phyloP scores from a whole-genome alignment of 1,140 invertebrate species.

The Conopomorpha cramerella region DNA sequence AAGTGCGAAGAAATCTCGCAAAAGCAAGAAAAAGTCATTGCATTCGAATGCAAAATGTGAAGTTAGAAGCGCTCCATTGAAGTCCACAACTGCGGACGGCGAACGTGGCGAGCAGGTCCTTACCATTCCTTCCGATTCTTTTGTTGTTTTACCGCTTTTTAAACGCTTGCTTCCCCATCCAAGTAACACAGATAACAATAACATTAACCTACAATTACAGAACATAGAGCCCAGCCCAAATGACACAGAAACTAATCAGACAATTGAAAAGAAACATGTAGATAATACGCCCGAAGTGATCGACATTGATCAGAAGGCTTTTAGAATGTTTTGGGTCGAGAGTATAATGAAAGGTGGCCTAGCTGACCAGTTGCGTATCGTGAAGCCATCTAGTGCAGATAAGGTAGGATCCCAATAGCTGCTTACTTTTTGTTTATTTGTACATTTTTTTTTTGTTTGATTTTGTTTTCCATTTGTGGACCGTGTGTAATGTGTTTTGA shows the following conservation, averaged over 20 bases:
- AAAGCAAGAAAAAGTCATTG: too few species aligned
- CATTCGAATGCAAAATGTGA: too few species aligned
- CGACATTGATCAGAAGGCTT: constrained; percentile 20
- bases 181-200: constrained; percentile 10
- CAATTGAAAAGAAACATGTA: constrained; percentile 8
- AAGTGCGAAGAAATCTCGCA: too few species aligned
- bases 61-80: too few species aligned
- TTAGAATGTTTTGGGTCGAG: constrained; percentile 28
- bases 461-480: constrained; percentile 1
- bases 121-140: too few species aligned
- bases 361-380: constrained; percentile 11
- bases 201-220: constrained; percentile 10
- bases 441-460: too few species aligned
- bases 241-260: constrained; percentile 9
- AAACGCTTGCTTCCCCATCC: constrained; percentile 16
- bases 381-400: constrained; percentile 9
- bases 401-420: constrained; percentile 40
- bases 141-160: too few species aligned
- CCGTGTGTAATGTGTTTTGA: constrained; percentile 4
- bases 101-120: too few species aligned
- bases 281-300: constrained; percentile 13
- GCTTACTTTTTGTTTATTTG: too few species aligned
- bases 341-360: constrained; percentile 16
- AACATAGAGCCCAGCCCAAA: constrained; percentile 3
- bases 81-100: too few species aligned